These are phyloP conservation scores for Pissodes strobi DNA, from an alignment of 1,140 invertebrate genomes.

Conservation along the genomic window DNA sequence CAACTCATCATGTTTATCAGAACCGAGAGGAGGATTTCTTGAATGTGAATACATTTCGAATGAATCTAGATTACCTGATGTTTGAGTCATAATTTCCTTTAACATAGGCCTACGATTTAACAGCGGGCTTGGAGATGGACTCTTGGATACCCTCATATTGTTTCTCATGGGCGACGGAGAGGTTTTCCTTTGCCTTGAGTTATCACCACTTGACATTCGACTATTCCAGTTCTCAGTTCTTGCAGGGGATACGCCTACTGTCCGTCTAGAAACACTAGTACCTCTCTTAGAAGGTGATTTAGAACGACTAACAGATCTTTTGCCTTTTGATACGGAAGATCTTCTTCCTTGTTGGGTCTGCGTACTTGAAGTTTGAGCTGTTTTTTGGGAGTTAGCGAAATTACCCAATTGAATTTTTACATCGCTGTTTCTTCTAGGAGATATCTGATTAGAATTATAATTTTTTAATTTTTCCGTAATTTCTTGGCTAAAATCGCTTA, in stretches of 20 bases:
- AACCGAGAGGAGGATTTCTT: constrained; percentile 9
- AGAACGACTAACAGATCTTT: constrained; percentile 30
- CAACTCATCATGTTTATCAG: constrained; percentile 35
- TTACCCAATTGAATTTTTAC: no score
- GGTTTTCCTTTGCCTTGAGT: constrained; percentile 14
- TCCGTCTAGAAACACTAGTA: constrained; percentile 26
- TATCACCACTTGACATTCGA: constrained; percentile 1
- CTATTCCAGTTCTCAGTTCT: constrained; percentile 12
- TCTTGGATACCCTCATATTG: background rate
- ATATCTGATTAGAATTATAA: no score
- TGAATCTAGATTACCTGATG: constrained; percentile 44
- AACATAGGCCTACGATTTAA: constrained; percentile 40
- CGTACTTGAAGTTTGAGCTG: background rate
- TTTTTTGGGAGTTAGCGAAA: no score
- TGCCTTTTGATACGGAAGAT: background rate
- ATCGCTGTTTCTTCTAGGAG: no score
- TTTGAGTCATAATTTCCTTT: constrained; percentile 53
- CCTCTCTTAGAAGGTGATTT: constrained; percentile 36
- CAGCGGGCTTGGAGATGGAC: constrained; percentile 20
- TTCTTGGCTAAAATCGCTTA: no score
- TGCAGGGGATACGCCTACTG: constrained; percentile 5
- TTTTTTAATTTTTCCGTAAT: no score
- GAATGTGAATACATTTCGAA: constrained; percentile 11
- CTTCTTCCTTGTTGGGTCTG: background rate
- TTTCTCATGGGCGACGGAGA: constrained; percentile 38